These are phyloP conservation scores for Lampris incognitus DNA, from an alignment of 2,113 vertebrate species.

Conservation along the genomic window DNA sequence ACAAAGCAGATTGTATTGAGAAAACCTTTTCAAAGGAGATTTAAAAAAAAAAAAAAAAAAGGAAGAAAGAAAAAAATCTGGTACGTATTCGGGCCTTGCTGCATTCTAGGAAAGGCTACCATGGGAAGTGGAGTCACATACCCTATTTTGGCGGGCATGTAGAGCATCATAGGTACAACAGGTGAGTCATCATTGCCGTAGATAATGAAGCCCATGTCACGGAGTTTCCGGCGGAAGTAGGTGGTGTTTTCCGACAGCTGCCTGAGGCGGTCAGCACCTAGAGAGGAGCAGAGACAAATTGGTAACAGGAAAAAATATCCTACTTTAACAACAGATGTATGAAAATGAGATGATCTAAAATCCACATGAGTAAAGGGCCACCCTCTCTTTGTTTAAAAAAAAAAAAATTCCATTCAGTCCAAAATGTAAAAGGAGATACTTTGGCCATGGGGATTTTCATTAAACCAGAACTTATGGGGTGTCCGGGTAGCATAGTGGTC, in stretches of 20 bases:
- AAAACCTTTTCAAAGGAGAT: neutral
- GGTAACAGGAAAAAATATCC: neutral
- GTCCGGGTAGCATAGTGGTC: too few species aligned
- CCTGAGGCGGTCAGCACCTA: constrained; percentile 88
- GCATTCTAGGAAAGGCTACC: neutral
- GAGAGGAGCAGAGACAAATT: constrained; percentile 22
- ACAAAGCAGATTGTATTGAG: constrained; percentile 10
- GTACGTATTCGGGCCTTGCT: too few species aligned
- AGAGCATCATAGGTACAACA: constrained; percentile 95
- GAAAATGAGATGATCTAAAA: neutral
- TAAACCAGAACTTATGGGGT: too few species aligned
- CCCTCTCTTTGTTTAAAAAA: neutral
- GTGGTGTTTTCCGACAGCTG: constrained; percentile 92
- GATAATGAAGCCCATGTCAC: constrained; percentile 94
- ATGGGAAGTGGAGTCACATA: constrained; percentile 50
- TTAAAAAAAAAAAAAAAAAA: neutral
- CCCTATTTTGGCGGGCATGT: constrained; percentile 99
- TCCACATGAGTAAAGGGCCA: neutral
- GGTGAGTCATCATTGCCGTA: constrained; percentile 97
- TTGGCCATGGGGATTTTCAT: too few species aligned
- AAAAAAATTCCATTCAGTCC: neutral
- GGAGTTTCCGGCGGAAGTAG: constrained; percentile 92
- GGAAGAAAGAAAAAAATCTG: neutral
- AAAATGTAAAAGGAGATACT: neutral
- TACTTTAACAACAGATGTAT: neutral